Evolutionary conservation across 2,113 vertebrate species (phyloP), one percentile per base, ranked within the genome.

Genomic region (Menura novaehollandiae): DNA sequence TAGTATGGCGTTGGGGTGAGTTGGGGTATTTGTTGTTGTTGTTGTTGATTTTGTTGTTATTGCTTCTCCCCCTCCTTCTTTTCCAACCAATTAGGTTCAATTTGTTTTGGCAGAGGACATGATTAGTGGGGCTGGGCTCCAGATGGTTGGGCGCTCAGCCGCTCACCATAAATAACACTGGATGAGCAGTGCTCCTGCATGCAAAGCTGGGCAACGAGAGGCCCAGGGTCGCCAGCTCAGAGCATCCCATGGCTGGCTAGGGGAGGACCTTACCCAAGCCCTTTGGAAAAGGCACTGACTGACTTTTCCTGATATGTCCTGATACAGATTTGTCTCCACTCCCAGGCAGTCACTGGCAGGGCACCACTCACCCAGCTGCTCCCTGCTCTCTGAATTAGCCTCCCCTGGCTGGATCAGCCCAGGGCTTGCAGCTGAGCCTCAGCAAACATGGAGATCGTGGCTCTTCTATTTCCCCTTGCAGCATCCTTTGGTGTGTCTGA

Each of bases 51-150:
- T 76, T 86, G 72, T 64, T 92, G 91, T 71, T 74, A 90, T 52
- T 95, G 44, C 60, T 76, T 96, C 87, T 93, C 84, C 84, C 93
- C 84, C 49, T 89, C 58, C 80, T 92, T 89, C 41, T 93, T 93
- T 97, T 91, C 96, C 89, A 93, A 39, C 85, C 87, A 94, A 95
- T 97, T 97, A 96, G 69, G 62, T 95, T 88, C 69, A 87, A 79
- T 97, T 93, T 97, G 85, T 79, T 96, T 96, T 96, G 95, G 95
- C 95, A 97, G 87, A 93, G 87, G 77, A 89, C 87, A 69, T 73
- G 89, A 97, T 97, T 96, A 95, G 75, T 82, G 89, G 93, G 93
- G 96, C 69, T 88, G 96, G 55, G 77, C 89, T 96, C 95, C 96
- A 97, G 94, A 97, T 95, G 95, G 96, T 93, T 95, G 94, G 94